phyloP scores from a whole-genome alignment of 53 echinoderm and acorn worm genomes.

The Astropecten irregularis region DNA sequence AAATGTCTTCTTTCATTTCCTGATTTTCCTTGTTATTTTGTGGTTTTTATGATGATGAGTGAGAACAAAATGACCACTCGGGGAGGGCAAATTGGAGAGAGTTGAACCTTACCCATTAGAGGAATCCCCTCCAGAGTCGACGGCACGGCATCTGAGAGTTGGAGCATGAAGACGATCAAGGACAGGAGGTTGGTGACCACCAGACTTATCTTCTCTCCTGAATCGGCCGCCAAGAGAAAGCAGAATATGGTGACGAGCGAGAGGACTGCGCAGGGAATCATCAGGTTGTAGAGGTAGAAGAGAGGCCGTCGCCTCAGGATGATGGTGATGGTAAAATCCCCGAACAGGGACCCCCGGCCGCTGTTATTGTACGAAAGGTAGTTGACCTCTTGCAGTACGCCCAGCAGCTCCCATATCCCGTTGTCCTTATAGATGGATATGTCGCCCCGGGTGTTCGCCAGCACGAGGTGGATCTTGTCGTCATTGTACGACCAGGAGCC shows the following conservation, averaged over 20 bases:
- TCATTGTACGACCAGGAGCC: conserved; percentile 21
- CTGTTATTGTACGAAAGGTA: conserved; percentile 61
- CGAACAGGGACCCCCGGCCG: conserved; percentile 67
- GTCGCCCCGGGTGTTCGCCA: conserved; percentile 39
- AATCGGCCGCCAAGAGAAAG: conserved; percentile 85
- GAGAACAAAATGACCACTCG: too few relatives aligned
- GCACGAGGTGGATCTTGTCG: neutral
- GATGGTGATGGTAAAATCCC: conserved; percentile 62
- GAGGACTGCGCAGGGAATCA: conserved; percentile 68
- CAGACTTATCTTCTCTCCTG: conserved; percentile 87
- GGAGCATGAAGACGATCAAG: conserved; percentile 74
- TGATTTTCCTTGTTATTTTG: too few relatives aligned
- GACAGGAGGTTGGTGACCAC: conserved; percentile 86
- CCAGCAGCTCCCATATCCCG: conserved; percentile 84
- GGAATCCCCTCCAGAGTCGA: conserved; percentile 84
- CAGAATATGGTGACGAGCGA: conserved; percentile 65
- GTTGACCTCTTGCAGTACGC: conserved; percentile 68
- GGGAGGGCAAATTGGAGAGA: too few relatives aligned
- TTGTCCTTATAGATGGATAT: conserved; percentile 72
- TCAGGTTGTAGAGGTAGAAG: conserved; percentile 74
- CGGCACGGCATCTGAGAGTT: conserved; percentile 87
- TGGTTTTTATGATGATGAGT: too few relatives aligned
- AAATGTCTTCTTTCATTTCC: too few relatives aligned
- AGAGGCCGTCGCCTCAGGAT: conserved; percentile 67
- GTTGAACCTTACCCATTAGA: conserved; percentile 79